phyloP scores from a whole-genome alignment of 2,797 vertebrate species.

The Telmatherina bonti region DNA sequence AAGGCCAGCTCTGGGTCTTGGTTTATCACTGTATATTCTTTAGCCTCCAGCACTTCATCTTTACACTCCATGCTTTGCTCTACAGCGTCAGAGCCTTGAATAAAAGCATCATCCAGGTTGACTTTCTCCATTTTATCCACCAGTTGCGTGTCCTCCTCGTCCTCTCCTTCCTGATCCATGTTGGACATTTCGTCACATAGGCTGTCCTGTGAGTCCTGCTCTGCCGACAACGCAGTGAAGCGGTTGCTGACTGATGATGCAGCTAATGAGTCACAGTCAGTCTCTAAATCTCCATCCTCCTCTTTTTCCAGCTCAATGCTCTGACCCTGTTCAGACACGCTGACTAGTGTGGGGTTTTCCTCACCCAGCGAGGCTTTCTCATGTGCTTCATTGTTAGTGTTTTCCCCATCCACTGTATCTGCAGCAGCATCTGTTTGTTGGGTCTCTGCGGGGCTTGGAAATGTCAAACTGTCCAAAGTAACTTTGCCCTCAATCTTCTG shows the following conservation, averaged over 20 bases:
- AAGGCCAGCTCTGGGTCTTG: conserved; percentile 91
- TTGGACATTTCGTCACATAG: conserved; percentile 43
- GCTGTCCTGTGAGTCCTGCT: conserved; percentile 43
- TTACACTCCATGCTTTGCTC: conserved; percentile 62
- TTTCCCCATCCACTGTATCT: conserved; percentile 47
- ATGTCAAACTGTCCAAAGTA: conserved; percentile 69
- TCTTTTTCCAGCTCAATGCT: conserved; percentile 60
- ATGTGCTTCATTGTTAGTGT: conserved; percentile 41
- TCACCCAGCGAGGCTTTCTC: conserved; percentile 55
- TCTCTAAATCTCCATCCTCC: conserved; percentile 55
- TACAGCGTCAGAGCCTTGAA: conserved; percentile 43
- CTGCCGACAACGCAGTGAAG: conserved; percentile 71
- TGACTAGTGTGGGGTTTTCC: conserved; percentile 42
- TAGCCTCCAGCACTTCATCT: conserved; percentile 53
- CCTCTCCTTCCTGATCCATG: conserved; percentile 39
- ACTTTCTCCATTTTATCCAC: conserved; percentile 61
- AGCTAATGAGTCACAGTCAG: conserved; percentile 34
- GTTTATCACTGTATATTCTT: conserved; percentile 78
- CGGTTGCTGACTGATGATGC: conserved; percentile 56
- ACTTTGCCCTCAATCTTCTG: conserved; percentile 87
- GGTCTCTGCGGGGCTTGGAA: conserved; percentile 58
- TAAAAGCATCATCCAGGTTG: conserved; percentile 64
- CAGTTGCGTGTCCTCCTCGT: conserved; percentile 42
- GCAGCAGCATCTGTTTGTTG: conserved; percentile 39
- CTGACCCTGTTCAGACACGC: conserved; percentile 52